Evolutionary conservation across 2,888 invertebrate species (phyloP).

Genomic region (Stenolophus ochropezus): DNA sequence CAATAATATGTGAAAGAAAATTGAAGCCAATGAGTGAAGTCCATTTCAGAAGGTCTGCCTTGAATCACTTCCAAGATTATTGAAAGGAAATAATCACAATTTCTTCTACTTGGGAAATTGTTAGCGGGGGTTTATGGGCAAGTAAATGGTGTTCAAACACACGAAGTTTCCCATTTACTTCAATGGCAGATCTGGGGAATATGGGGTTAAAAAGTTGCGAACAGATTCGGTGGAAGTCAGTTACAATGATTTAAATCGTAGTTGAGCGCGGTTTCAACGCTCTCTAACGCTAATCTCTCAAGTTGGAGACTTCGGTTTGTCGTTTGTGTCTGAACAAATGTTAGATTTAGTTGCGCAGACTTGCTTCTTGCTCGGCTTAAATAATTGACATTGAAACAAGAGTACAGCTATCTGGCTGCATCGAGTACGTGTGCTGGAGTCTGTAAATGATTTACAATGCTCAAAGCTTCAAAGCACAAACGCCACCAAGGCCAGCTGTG

Average conservation of each 20-base stretch:
- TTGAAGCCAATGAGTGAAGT: no score
- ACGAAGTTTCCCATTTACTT: neutral
- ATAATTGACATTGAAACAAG: slow-evolving; percentile 35
- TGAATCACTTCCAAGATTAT: no score
- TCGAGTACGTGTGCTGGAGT: neutral
- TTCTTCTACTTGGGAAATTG: no score
- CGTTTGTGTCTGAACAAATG: slow-evolving; percentile 36
- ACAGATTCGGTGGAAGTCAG: neutral
- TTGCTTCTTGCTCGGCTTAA: slow-evolving; percentile 23
- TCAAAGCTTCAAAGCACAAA: neutral
- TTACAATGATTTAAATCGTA: slow-evolving; percentile 37
- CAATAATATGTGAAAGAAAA: no score
- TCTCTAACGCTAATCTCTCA: slow-evolving; percentile 26
- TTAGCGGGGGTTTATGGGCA: neutral
- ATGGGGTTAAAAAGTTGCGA: slow-evolving; percentile 8
- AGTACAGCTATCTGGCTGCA: neutral
- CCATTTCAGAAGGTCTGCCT: no score
- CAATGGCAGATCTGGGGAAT: neutral
- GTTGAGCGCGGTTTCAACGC: slow-evolving; percentile 18
- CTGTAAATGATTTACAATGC: slow-evolving; percentile 10
- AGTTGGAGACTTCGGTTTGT: slow-evolving; percentile 30
- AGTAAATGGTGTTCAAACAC: neutral
- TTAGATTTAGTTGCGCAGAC: slow-evolving; percentile 24
- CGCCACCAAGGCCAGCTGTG: neutral
- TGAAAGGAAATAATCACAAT: no score